Evolutionary conservation across 2,797 vertebrate species (phyloP), one percentile per base, ranked within the genome.

Genomic region (Acipenser oxyrinchus): DNA sequence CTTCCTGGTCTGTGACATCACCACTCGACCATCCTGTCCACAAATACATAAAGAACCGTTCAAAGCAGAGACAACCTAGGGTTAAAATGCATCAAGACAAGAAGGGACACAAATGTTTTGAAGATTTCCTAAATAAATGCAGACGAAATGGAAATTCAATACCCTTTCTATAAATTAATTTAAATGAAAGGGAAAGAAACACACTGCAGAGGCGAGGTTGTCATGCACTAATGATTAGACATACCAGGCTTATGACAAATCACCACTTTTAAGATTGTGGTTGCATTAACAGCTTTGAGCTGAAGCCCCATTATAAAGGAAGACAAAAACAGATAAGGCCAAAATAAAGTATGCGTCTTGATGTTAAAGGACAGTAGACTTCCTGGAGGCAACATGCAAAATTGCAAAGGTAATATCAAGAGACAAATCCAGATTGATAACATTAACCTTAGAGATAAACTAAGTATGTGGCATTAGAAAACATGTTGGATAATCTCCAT

Each of bases 261-360:
- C 85, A 88, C 87, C 86, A 87, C 89, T 91, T 90, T 89, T 88
- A 87, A 84, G 79, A 85, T 86, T 87, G 88, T 73, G 87, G 88
- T 88, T 84, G 83, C 86, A 84, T 89, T 89, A 89, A 87, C 86
- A 89, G 88, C 85, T 84, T 76, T 77, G 77, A 76, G 67, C 81
- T 83, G 85, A 37, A 37, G 37, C 37, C 37, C 37, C 37, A 37
- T 37, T 5, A 37, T 37, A 37, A 37, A 37, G 37, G 37, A 37
- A 80, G 82, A 87, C 85, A 78, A 74, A 81, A 85, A 83, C 84
- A 86, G 82, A 89, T 85, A 86, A 87, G 81, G 74, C 79, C 75
- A 83, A 85, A 88, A 88, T 88, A 88, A 87, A 90, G 81, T 81
- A 84, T 78, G 83, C 86, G 84, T 89, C 79, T 88, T 55, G 13